Evolutionary conservation across 2,797 vertebrate species (phyloP).

Genomic region (Schizothorax lantsangensis): DNA sequence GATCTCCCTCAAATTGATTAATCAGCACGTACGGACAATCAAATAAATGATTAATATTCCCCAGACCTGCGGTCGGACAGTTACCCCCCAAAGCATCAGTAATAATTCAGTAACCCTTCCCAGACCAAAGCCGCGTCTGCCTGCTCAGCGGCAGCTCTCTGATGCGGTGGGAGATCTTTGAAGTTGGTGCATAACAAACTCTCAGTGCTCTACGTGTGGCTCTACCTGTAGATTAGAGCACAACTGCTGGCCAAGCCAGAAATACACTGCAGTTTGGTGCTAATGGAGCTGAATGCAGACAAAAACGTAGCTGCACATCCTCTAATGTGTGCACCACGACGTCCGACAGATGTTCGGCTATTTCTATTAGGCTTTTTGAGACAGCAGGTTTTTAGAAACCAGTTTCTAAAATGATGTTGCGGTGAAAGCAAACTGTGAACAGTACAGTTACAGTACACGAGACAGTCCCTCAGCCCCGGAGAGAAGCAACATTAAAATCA

Average conservation of each 20-base stretch:
- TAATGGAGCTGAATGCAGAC: conserved; percentile 1
- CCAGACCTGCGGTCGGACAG: conserved; percentile 79
- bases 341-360: neutral
- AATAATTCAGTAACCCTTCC: conserved; percentile 85
- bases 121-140: conserved; percentile 77
- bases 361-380: neutral
- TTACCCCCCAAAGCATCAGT: conserved; percentile 83
- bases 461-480: neutral
- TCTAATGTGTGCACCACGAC: neutral
- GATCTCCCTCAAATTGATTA: conserved; percentile 86
- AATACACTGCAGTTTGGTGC: conserved; percentile 8
- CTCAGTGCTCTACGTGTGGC: conserved; percentile 54
- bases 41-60: conserved; percentile 88
- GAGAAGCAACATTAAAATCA: neutral
- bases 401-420: conserved; percentile 7
- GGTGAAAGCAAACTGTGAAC: conserved; percentile 9
- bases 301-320: neutral
- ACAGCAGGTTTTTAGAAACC: conserved; percentile 26
- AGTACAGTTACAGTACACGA: neutral
- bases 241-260: conserved; percentile 61
- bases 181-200: conserved; percentile 73
- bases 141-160: conserved; percentile 74
- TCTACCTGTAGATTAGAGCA: conserved; percentile 41
- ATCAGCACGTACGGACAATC: conserved; percentile 87
- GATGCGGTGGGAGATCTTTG: conserved; percentile 77